Conservation (phyloP, 2,797 vertebrate species). For the Thripadectes ignobilis region DNA sequence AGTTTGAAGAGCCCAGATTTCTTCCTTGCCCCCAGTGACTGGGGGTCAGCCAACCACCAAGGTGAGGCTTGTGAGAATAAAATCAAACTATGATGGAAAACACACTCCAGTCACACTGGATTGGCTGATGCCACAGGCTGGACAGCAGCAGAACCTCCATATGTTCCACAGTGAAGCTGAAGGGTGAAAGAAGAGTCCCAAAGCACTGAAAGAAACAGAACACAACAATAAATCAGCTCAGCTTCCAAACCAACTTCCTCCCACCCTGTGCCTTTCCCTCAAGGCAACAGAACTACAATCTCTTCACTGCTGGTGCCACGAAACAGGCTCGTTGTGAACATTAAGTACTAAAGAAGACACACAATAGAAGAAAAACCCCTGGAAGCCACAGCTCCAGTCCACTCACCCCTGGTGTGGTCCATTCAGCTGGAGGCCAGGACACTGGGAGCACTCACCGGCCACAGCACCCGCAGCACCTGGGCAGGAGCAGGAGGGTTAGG, state of each 20-base stretch:
- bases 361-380: background rate
- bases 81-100: background rate
- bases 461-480: constrained; percentile 57
- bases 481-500: background rate
- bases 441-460: constrained; percentile 15
- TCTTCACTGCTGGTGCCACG: background rate
- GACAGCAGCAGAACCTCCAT: constrained; percentile 86
- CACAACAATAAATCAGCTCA: background rate
- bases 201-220: constrained; percentile 81
- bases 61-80: background rate
- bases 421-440: constrained; percentile 37
- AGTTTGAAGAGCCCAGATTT: constrained; percentile 12
- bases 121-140: constrained; percentile 83
- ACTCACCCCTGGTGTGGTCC: background rate
- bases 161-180: constrained; percentile 85
- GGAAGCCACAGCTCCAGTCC: background rate
- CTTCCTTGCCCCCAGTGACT: background rate
- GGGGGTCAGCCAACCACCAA: background rate
- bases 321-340: background rate
- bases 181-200: constrained; percentile 85
- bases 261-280: background rate
- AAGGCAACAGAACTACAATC: background rate
- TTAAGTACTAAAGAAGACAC: background rate
- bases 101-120: constrained; percentile 74
- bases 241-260: background rate